phyloP scores from a whole-genome alignment of 2,797 vertebrate species.

The Tadarida brasiliensis region DNA sequence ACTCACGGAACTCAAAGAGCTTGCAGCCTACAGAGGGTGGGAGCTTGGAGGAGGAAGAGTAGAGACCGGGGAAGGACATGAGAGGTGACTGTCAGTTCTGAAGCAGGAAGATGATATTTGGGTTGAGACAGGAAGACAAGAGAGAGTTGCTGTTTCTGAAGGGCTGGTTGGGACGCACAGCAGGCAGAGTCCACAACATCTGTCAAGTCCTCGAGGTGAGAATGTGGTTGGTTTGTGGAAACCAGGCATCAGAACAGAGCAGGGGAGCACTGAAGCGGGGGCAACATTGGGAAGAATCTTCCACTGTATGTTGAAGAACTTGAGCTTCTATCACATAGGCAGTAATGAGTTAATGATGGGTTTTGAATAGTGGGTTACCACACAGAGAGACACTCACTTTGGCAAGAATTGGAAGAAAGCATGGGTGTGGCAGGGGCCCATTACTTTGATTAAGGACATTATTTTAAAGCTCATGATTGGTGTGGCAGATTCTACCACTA shows the following conservation, averaged over 20 bases:
- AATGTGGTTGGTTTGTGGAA: background rate
- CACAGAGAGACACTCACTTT: background rate
- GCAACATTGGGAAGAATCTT: background rate
- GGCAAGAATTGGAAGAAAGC: background rate
- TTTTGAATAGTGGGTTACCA: background rate
- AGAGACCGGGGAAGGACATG: background rate
- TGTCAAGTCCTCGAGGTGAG: background rate
- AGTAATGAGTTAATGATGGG: background rate
- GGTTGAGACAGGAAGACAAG: background rate
- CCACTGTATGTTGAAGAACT: background rate
- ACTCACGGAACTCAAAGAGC: background rate
- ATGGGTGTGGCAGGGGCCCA: accelerated
- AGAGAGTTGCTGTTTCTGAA: background rate
- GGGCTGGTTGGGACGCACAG: accelerated
- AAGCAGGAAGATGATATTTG: background rate
- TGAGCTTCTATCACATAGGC: background rate
- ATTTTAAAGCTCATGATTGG: background rate
- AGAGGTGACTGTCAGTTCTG: background rate
- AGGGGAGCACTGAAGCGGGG: background rate
- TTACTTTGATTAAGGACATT: background rate
- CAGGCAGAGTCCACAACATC: background rate
- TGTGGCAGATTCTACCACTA: background rate
- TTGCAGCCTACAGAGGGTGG: background rate
- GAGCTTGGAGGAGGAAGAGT: background rate
- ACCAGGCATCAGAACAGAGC: background rate